Base-by-base conservation (phyloP, 2,113 vertebrate species). In the Coturnix japonica region DNA sequence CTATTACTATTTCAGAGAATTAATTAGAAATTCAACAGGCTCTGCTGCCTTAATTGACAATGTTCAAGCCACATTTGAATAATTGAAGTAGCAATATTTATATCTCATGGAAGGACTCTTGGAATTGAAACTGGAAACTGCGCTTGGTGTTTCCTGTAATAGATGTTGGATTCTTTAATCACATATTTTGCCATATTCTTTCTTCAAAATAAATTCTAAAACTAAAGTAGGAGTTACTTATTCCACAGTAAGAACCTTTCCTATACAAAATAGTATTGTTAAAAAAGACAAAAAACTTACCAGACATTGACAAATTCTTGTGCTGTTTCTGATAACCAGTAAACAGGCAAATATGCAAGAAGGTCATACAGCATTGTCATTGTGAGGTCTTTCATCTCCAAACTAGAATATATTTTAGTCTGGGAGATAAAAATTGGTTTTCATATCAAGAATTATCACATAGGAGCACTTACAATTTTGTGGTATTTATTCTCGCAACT, bases 81-180 rank as follows among this genome's bases (percentile, higher is more conserved):
- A 93, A 97, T 94, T 97, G 96, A 97, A 95, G 93, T 88, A 94
- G 63, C 95, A 85, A 41, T 33, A 63, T 94, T 93, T 72, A 30
- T 88, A 89, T 66, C 79, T 86, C 73, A 90, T 0, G 5, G 39
- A 81, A 84, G 11, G 25, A 89, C 87, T 95, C 69, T 87, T 67
- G 83, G 83, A 97, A 92, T 57, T 30, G 46, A 21, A 95, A 95
- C 81, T 93, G 92, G 90, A 97, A 97, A 91, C 92, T 69, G 57
- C 54, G 51, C 84, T 30, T 94, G 44, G 81, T 81, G 85, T 96
- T 97, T 97, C 88, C 81, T 94, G 78, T 69, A 81, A 49, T 2
- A 86, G 67, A 85, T 60, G 46, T 79, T 90, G 87, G 94, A 94
- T 71, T 53, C 75, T 89, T 93, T 90, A 77, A 89, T 94, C 71